Conservation (phyloP, 2,797 vertebrate genomes). For the Phataginus tetradactyla region DNA sequence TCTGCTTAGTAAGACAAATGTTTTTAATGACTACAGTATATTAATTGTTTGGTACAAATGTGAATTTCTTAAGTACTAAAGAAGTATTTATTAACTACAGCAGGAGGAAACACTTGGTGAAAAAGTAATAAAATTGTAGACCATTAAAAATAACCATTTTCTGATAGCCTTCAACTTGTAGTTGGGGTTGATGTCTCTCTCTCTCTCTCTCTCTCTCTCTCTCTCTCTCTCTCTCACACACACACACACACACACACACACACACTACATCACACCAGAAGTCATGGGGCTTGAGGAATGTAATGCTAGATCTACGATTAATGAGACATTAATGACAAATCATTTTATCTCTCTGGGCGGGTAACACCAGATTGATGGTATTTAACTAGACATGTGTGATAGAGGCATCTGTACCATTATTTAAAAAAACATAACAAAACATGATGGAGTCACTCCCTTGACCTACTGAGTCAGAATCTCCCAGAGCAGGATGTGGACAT, state of each 20-base stretch:
- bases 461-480: background rate
- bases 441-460: no score
- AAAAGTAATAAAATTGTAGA: constrained; percentile 15
- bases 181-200: background rate
- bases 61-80: constrained; percentile 48
- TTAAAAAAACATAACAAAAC: background rate
- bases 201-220: rapidly evolving
- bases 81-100: constrained; percentile 12
- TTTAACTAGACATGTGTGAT: background rate
- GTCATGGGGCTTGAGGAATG: background rate
- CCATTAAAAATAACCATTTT: constrained; percentile 48
- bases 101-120: background rate
- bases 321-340: background rate
- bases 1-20: constrained; percentile 57
- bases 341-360: background rate
- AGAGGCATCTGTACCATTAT: background rate
- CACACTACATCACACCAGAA: background rate
- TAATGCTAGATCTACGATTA: background rate
- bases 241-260: no score
- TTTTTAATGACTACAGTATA: constrained; percentile 14
- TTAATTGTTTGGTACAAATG: constrained; percentile 56
- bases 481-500: background rate
- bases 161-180: background rate
- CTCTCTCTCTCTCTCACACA: rapidly evolving
- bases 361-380: background rate